Evolutionary conservation across 2,797 vertebrate species (phyloP).

Genomic region (Channallabes apus): DNA sequence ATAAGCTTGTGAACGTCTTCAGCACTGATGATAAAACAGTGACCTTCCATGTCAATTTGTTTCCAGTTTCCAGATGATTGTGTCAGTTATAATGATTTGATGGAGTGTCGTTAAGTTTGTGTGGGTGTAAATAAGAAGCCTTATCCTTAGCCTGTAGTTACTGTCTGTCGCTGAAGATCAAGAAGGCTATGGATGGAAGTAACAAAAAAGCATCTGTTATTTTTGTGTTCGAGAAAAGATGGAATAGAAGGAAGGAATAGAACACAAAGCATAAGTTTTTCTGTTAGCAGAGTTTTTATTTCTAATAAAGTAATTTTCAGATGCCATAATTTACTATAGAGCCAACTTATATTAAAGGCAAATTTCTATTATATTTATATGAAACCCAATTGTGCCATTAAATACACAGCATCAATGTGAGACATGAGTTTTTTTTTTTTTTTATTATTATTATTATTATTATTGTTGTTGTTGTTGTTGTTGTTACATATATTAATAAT

Average conservation of each 20-base stretch:
- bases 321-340: neutral
- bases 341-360: neutral
- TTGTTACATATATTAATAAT: no score
- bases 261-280: neutral
- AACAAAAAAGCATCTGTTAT: conserved; percentile 16
- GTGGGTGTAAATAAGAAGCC: conserved; percentile 20
- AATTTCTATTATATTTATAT: no score
- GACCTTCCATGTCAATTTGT: conserved; percentile 24
- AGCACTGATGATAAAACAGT: conserved; percentile 34
- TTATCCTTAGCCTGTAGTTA: conserved; percentile 32
- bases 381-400: neutral
- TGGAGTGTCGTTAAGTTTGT: conserved; percentile 44
- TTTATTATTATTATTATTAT: neutral
- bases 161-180: conserved; percentile 30
- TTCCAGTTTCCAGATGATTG: conserved; percentile 51
- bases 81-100: conserved; percentile 61
- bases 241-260: neutral
- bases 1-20: conserved; percentile 25
- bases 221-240: neutral
- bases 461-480: neutral
- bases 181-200: conserved; percentile 16
- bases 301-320: no score
- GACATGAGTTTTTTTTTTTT: neutral
- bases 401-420: neutral
- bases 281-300: no score